These are phyloP conservation scores for Corydoras maculifer DNA, from an alignment of 2,113 vertebrate species.

Conservation along the genomic window DNA sequence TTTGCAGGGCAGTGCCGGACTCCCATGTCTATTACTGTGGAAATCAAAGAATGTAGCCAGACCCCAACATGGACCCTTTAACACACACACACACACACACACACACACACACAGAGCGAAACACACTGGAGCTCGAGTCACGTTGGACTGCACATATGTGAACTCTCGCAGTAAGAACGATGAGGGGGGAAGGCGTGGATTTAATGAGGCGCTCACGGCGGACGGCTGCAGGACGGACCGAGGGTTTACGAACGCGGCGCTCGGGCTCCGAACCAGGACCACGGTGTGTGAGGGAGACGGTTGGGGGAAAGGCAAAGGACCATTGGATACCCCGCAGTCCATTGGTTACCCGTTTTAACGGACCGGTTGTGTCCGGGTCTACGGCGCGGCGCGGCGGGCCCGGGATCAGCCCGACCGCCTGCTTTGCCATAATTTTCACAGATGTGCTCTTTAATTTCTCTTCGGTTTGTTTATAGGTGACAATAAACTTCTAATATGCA, in stretches of 20 bases:
- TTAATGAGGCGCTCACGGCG: neutral
- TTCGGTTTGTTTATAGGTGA: constrained; percentile 49
- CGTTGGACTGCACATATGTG: constrained; percentile 27
- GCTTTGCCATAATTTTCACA: constrained; percentile 49
- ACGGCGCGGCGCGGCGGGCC: neutral
- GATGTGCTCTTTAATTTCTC: constrained; percentile 29
- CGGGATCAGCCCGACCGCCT: constrained; percentile 34
- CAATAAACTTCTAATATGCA: constrained; percentile 64
- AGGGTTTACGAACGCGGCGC: too few species aligned
- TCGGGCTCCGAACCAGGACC: constrained; percentile 21
- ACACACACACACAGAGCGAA: constrained; percentile 62
- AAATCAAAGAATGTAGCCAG: constrained; percentile 81
- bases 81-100: constrained; percentile 22
- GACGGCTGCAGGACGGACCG: too few species aligned
- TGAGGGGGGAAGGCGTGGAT: neutral
- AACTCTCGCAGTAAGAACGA: too few species aligned
- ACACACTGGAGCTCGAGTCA: constrained; percentile 19
- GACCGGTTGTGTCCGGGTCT: constrained; percentile 24
- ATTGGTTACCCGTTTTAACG: constrained; percentile 29
- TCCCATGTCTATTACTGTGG: constrained; percentile 79
- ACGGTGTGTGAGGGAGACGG: constrained; percentile 31
- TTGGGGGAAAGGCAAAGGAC: constrained; percentile 28
- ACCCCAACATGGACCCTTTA: constrained; percentile 71
- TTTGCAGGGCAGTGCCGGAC: constrained; percentile 76
- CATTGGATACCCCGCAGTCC: constrained; percentile 33